Evolutionary conservation across 1,140 invertebrate genomes (phyloP), one percentile per base, ranked within the genome.

Genomic region (Eueides isabella): DNA sequence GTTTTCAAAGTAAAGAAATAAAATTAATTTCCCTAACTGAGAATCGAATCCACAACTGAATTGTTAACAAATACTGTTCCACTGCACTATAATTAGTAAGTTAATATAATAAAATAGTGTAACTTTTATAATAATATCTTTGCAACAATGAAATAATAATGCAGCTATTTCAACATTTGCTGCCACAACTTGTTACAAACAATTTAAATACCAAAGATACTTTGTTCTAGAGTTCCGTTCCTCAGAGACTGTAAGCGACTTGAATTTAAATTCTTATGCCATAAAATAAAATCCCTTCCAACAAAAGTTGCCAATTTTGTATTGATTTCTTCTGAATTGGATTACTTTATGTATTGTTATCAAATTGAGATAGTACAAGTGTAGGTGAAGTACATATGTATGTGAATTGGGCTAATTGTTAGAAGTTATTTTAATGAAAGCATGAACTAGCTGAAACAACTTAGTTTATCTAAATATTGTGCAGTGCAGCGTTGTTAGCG

Each of bases 231-330:
- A 16, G 16, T 12, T 35, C 67, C 29, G 44, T 0, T 55, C 48
- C 23, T 55, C 48, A 4, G 48, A 55, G 48, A 55, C 48, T 33
- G 28, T 67, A n/a, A n/a, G 69, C 55, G 70, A 65, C 41, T 19
- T 31, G 70, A 72, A 72, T 72, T 61, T 65, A 65, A 72, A 72
- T 72, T 28, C 29, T 29, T 26, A 55, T 30, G 41, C 23, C 48
- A 72, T 65, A 65, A 72, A 55, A 65, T 29, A 69, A 26, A 55
- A 55, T 41, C 41, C 23, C 62, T 72, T 55, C 68, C 62, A 26
- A 64, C 35, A 71, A 55, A 41, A 23, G 30, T 64, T 55, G 19
- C 29, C 63, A 48, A 28, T 72, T 72, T 72, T 28, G 5, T 55
- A 55, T 55, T 55, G 48, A 55, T 55, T 55, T 26, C 7, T 55